Evolutionary conservation across 2,888 invertebrate species (phyloP), one percentile per base, ranked within the genome.

Genomic region (Lithophane socia): DNA sequence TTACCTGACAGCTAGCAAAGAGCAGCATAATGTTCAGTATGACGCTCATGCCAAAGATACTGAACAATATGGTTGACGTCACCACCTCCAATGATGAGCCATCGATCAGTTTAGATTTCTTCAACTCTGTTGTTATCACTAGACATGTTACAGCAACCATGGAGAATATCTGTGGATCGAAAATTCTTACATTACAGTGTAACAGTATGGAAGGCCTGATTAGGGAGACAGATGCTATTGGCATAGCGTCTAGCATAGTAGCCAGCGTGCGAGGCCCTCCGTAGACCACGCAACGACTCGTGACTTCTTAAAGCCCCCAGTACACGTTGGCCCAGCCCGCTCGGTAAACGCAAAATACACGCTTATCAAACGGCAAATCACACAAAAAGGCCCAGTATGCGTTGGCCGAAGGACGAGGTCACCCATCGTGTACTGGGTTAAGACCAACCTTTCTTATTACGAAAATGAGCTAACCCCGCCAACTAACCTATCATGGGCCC

Each of bases 31-130:
- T 87, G 68, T 95, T 96, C 73, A 96, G 86, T 58, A 96, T 93
- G n/a, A 96, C 92, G 37, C 95, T 92, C 96, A 96, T 96, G 0
- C 96, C 96, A 24, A 96, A 91, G 69, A 96, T 94, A 77, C 95
- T 94, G 86, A 94, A 96, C 58, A 96, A 91, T 29, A 95, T 93
- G 0, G 96, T 95, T 1, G 94, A 91, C 5, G 94, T 95, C 68
- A 93, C 90, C 60, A 92, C 92, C 81, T 96, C 96, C 37, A 95
- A 74, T 0, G 94, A 92, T 0, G 92, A 88, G 54, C 93, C 93
- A 29, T 90, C 89, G 42, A 91, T 90, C 67, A 92, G 81, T 60
- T 90, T 88, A 8, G 87, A 75, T 81, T 90, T 93, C 79, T 93
- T 92, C 72, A 94, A 77, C 81, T 96, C 96, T 0, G 94, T 95